Evolutionary conservation across 2,888 invertebrate genomes (phyloP).

Genomic region (Anoncus sp.): DNA sequence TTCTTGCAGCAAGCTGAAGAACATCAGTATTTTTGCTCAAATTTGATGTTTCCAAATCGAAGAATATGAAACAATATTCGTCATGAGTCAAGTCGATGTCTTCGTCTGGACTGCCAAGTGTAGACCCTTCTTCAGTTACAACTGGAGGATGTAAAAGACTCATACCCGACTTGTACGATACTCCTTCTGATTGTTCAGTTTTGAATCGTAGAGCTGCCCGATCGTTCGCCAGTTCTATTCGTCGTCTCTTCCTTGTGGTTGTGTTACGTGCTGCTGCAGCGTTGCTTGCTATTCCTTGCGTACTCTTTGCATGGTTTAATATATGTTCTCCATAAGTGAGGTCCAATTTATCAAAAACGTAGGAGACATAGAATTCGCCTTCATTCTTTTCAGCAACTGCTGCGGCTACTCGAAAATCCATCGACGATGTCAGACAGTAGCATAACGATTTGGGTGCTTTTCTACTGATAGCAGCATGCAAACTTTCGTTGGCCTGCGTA

Average conservation of each 20-base stretch:
- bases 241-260: not conserved
- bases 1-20: constrained; percentile 2
- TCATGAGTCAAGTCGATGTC: not conserved
- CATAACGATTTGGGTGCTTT: constrained; percentile 43
- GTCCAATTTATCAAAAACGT: constrained; percentile 14
- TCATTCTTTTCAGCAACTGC: constrained; percentile 50
- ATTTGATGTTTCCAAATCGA: constrained; percentile 15
- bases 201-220: constrained; percentile 1
- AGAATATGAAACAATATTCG: constrained; percentile 8
- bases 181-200: constrained; percentile 15
- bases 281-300: not conserved
- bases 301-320: not conserved
- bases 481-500: constrained; percentile 41
- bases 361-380: constrained; percentile 21
- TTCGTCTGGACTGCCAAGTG: not conserved
- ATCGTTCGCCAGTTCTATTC: constrained; percentile 12
- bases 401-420: constrained; percentile 40
- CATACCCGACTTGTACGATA: constrained; percentile 1
- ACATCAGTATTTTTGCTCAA: not conserved
- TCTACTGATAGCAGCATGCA: constrained; percentile 28
- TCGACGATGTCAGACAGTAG: constrained; percentile 34
- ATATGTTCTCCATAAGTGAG: constrained; percentile 15
- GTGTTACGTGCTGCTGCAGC: not conserved
- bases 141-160: not conserved
- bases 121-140: constrained; percentile 6